phyloP scores from a whole-genome alignment of 2,113 vertebrate genomes.

The Haemorhous mexicanus region DNA sequence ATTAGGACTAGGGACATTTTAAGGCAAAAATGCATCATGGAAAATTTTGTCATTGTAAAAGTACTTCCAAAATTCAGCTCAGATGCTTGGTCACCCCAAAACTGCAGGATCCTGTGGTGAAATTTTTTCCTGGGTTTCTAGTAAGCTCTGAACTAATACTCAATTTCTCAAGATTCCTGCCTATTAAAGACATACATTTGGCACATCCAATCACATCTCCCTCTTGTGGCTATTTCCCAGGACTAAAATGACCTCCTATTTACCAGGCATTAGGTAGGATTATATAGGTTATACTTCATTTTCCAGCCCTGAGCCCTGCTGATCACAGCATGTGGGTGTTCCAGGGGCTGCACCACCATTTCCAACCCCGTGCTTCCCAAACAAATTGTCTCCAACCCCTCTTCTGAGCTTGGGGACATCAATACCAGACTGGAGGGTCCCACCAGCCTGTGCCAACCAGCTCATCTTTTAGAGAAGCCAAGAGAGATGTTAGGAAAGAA shows the following conservation, averaged over 20 bases:
- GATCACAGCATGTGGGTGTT: neutral
- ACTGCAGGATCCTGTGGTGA: neutral
- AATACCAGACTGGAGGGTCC: neutral
- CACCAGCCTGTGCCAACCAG: accelerated
- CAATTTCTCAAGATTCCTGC: neutral
- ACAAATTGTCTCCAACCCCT: neutral
- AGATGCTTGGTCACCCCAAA: neutral
- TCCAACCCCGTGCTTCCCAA: neutral
- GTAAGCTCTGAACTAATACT: neutral
- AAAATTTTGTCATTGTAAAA: neutral
- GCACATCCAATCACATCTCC: conserved; percentile 44
- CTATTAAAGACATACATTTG: neutral
- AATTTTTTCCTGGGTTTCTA: neutral
- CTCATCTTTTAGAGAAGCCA: neutral
- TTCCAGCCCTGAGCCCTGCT: neutral
- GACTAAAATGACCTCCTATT: neutral
- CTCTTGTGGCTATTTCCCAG: conserved; percentile 53
- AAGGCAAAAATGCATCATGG: neutral
- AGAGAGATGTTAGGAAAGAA: neutral
- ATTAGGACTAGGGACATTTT: neutral
- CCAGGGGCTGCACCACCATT: neutral
- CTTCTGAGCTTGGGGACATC: neutral
- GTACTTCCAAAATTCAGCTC: neutral
- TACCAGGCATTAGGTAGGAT: neutral
- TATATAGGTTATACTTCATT: neutral